Base-by-base conservation (phyloP, 2,797 vertebrate genomes). In the Manis javanica region DNA sequence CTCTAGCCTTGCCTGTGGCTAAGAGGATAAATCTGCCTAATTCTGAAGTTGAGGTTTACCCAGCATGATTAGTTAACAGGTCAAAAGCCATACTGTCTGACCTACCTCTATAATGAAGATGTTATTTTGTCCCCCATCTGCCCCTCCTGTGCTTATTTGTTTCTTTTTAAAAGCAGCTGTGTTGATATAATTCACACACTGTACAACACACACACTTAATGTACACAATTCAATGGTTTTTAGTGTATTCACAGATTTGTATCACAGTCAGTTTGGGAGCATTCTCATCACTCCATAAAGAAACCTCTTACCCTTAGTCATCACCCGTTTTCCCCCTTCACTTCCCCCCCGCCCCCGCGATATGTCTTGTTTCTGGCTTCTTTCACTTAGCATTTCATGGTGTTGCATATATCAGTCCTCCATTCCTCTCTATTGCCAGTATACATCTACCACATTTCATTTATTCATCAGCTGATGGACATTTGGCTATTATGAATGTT, bases 371-470 rank as follows among this genome's bases (percentile, higher is more conserved):
- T 88, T 88, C 15, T 59, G 55, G 26, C 4, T 51, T 92, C 74
- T 89, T 68, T 85, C 87, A 64, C 19, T 88, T 53, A 72, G 63
- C 53, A 64, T 19, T 63, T 63, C 24, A 59, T 79, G 29, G 15
- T 14, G 18, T 69, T 49, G n/a, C 23, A 57, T n/a, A 1, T 34
- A 39, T 23, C 37, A 39, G 46, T 39, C 31, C n/a, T 49, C 69
- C 18, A 46, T 57, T 86, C 23, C 34, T 69, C 75, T 84, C 86
- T 69, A 63, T 63, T 88, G 61, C 42, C 46, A 29, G 31, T 74
- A 55, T 42, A 77, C 69, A 51, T 66, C 68, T 3, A 12, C 23
- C 26, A 10, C 1, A 19, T 92, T 46, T 69, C 74, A 4, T 63
- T 90, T 72, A 24, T 39, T 81, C 49, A 87, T 57, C 29, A 83